Conservation (phyloP, 2,888 invertebrate species). For the Cartodere bifasciata region DNA sequence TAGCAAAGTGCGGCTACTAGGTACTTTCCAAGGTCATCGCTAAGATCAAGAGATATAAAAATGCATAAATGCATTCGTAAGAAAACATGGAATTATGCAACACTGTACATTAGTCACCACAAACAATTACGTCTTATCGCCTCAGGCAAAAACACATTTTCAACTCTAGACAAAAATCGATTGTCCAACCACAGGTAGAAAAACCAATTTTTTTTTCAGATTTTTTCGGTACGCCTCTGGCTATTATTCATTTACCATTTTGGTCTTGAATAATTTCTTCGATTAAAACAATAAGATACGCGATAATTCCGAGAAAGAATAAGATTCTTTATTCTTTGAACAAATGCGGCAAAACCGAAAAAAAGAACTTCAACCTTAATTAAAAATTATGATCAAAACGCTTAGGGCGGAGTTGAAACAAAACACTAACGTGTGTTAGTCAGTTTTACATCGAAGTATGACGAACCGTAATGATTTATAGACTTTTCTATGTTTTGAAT, state of each 20-base stretch:
- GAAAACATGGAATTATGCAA: conserved; percentile 25
- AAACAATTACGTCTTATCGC: too few species aligned
- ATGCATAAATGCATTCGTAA: conserved; percentile 27
- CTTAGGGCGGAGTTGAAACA: conserved; percentile 1
- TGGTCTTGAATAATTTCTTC: too few species aligned
- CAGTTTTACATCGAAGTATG: conserved; percentile 1
- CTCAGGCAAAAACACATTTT: too few species aligned
- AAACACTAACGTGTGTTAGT: conserved; percentile 1
- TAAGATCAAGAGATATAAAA: conserved; percentile 26
- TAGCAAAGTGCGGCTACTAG: conserved; percentile 19
- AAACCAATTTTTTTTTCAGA: too few species aligned
- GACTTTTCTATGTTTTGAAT: too few species aligned
- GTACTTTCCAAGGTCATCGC: conserved; percentile 22
- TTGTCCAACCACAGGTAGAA: too few species aligned
- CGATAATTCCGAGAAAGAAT: not conserved
- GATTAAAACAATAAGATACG: conserved; percentile 4
- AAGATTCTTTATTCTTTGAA: conserved; percentile 4
- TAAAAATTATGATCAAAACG: conserved; percentile 1
- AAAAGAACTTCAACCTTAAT: conserved; percentile 1
- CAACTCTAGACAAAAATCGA: too few species aligned
- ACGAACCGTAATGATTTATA: conserved; percentile 1
- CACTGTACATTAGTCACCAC: conserved; percentile 21
- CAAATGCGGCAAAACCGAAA: conserved; percentile 3
- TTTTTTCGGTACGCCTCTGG: too few species aligned
- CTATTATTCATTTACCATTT: too few species aligned